Evolutionary conservation across 2,888 invertebrate species (phyloP).

Genomic region (Eubasilissa splendida): DNA sequence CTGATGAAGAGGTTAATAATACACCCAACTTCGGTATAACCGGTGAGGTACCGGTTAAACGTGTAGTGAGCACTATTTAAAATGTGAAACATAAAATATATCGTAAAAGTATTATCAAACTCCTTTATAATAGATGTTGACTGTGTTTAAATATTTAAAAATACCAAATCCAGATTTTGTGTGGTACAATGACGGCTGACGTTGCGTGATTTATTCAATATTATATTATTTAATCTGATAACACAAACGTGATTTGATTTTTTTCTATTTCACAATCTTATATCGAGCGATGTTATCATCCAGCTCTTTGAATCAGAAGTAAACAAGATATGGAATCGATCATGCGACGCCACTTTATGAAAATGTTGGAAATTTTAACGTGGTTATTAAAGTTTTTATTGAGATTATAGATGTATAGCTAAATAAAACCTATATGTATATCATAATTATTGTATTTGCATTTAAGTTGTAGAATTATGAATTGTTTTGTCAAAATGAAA

Average conservation of each 20-base stretch:
- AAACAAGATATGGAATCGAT: neutral
- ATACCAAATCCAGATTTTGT: conserved; percentile 28
- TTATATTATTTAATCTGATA: neutral
- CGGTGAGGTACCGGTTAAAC: no score
- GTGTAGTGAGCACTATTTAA: neutral
- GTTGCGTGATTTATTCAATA: neutral
- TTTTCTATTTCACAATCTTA: neutral
- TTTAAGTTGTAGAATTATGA: conserved; percentile 32
- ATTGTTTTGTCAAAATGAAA: conserved; percentile 12
- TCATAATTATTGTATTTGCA: conserved; percentile 32
- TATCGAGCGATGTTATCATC: neutral
- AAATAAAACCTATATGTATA: conserved; percentile 34
- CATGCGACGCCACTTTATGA: conserved; percentile 1
- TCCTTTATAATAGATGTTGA: conserved; percentile 18
- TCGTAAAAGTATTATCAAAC: conserved; percentile 24
- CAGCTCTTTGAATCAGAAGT: neutral
- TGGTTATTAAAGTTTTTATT: conserved; percentile 46
- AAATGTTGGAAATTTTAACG: conserved; percentile 39
- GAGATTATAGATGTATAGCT: conserved; percentile 47
- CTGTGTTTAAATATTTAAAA: conserved; percentile 26
- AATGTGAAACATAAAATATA: conserved; percentile 12
- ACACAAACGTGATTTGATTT: neutral
- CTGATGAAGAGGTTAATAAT: neutral
- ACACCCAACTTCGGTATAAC: neutral
- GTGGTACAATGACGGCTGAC: conserved; percentile 7